Conservation (phyloP, 64 coral and sea anemone genomes). For the Cladopsammia gracilis region DNA sequence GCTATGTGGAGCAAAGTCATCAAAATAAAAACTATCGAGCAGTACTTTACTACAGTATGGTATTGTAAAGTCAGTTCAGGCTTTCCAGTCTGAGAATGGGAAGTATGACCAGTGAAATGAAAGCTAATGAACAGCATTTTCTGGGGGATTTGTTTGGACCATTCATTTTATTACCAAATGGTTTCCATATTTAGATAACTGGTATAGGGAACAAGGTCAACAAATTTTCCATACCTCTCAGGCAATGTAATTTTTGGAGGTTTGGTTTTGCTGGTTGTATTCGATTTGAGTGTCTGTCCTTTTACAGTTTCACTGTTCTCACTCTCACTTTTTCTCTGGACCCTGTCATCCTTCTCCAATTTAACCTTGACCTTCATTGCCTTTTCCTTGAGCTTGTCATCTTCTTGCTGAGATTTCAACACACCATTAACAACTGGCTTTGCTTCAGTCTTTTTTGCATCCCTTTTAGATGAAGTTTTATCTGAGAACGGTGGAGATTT, state of each 20-base stretch:
- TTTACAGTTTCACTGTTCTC: neutral
- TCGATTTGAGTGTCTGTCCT: neutral
- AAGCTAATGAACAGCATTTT: too few relatives aligned
- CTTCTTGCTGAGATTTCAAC: neutral
- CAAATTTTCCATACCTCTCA: slow-evolving; percentile 49
- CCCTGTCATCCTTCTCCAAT: slow-evolving; percentile 5
- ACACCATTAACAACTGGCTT: slow-evolving; percentile 15
- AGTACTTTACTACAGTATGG: too few relatives aligned
- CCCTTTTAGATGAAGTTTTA: neutral
- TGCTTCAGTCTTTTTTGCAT: neutral
- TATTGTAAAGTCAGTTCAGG: too few relatives aligned
- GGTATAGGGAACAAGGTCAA: too few relatives aligned
- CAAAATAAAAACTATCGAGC: too few relatives aligned
- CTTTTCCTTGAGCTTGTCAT: neutral
- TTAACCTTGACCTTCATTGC: neutral
- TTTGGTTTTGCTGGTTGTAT: slow-evolving; percentile 60
- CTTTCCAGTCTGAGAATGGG: too few relatives aligned
- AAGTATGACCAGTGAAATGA: too few relatives aligned
- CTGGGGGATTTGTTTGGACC: too few relatives aligned
- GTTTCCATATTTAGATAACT: too few relatives aligned
- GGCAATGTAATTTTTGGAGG: slow-evolving; percentile 87
- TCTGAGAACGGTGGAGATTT: slow-evolving; percentile 2
- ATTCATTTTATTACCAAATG: too few relatives aligned
- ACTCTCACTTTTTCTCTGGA: neutral
- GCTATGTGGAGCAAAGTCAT: too few relatives aligned